Base-by-base conservation (phyloP, 2,888 invertebrate species). In the Idaea biselata region DNA sequence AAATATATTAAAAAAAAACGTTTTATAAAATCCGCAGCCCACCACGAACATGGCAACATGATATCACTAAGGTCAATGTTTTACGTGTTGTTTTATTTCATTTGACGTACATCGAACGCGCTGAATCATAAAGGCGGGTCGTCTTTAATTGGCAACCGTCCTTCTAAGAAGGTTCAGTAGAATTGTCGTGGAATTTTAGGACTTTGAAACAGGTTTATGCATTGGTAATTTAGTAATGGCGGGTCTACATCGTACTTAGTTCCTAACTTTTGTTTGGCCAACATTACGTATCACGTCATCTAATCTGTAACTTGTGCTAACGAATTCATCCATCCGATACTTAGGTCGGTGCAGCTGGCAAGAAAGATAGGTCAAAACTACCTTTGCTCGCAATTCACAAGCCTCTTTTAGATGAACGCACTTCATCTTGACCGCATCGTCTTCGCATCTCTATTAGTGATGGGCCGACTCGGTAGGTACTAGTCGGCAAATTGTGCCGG, bases 21-120 rank as follows among this genome's bases (percentile, higher is more conserved):
- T 58, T 1, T 54, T 16, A 3, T 44, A 44, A 44, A 44, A 44
- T 44, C 44, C 44, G 8, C 56, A 54, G 59, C 59, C 44, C 56
- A 11, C 60, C 58, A 55, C 68, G 60, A 59, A 53, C 63, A 58
- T 61, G 58, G 62, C 33, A 67, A 67, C n/a, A 61, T 64, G 66
- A 66, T 66, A 66, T 66, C 66, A 63, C 17, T 44, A 56, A 62
- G 71, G 69, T 71, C 70, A 71, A 70, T 18, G 70, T 61, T 61
- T 71, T 58, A 65, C 63, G 55, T 32, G 61, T 64, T 65, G 65
- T 58, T 33, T 61, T 63, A 65, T 68, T 65, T 67, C 64, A 65
- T 68, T 68, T 71, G 25, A 61, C 63, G 65, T 67, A 61, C 66
- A 67, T 65, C 62, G 65, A 63, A 63, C 63, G 62, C 59, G 55